Conservation (phyloP, 2,797 vertebrate species). For the Lutjanus argentimaculatus region DNA sequence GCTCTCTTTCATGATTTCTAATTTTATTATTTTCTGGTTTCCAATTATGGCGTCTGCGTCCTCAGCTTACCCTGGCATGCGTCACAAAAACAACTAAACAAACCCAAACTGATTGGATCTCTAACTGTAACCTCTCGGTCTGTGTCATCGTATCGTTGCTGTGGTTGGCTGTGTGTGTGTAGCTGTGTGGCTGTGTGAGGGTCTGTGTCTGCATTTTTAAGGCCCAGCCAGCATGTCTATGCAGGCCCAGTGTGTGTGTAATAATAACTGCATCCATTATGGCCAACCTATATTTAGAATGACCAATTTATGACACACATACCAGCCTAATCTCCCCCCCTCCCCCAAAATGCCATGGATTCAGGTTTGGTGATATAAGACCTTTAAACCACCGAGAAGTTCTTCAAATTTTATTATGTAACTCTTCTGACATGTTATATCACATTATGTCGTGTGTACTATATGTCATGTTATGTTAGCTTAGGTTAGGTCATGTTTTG, state of each 20-base stretch:
- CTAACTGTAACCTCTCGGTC: background rate
- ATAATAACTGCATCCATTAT: conserved; percentile 60
- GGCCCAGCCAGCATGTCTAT: conserved; percentile 41
- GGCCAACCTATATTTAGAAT: conserved; percentile 58
- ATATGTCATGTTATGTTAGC: background rate
- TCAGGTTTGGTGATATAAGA: conserved; percentile 1
- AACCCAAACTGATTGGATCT: conserved; percentile 12
- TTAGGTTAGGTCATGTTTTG: background rate
- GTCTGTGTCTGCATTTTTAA: conserved; percentile 44
- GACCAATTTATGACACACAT: conserved; percentile 56
- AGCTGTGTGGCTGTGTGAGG: background rate
- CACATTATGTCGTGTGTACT: no score
- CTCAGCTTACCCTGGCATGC: background rate
- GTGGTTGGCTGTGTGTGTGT: no score
- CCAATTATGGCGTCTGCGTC: background rate
- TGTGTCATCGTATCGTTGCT: background rate
- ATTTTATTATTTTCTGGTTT: conserved; percentile 12
- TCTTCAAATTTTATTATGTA: background rate
- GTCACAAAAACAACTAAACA: conserved; percentile 6
- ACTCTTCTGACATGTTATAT: background rate
- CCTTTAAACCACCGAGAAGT: no score
- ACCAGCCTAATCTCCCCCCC: background rate
- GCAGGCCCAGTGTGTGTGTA: conserved; percentile 44
- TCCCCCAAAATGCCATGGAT: background rate
- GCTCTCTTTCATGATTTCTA: background rate